phyloP scores from a whole-genome alignment of 1,140 invertebrate species.

The Drosophila varians region DNA sequence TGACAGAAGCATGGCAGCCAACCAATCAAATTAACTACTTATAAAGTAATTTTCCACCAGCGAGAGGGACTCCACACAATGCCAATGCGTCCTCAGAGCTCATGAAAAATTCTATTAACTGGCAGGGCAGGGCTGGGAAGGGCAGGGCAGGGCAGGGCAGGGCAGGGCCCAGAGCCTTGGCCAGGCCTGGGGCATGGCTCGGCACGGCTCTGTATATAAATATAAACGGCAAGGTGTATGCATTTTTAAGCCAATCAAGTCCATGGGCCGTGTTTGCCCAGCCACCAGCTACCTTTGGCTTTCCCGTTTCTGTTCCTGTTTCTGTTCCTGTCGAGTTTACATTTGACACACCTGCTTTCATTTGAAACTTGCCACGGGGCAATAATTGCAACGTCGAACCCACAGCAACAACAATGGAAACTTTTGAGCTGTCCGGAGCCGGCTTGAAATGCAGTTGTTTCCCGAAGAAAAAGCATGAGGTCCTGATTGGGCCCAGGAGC shows the following conservation, averaged over 20 bases:
- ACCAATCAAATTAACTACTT: slow-evolving; percentile 80
- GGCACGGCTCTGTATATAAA: slow-evolving; percentile 14
- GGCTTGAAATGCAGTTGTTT: slow-evolving; percentile 69
- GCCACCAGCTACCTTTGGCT: slow-evolving; percentile 19
- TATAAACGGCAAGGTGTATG: slow-evolving; percentile 43
- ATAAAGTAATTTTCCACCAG: slow-evolving; percentile 75
- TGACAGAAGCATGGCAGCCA: slow-evolving; percentile 56
- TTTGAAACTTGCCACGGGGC: slow-evolving; percentile 71
- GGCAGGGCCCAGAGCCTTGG: not conserved
- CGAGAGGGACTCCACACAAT: slow-evolving; percentile 59
- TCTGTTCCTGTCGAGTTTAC: slow-evolving; percentile 62
- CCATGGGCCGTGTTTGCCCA: slow-evolving; percentile 61
- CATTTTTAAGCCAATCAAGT: slow-evolving; percentile 76
- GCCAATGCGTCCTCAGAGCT: slow-evolving; percentile 64
- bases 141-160: no score
- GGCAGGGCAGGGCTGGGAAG: no score
- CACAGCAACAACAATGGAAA: slow-evolving; percentile 60
- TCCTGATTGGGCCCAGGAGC: slow-evolving; percentile 70
- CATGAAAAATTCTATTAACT: slow-evolving; percentile 80
- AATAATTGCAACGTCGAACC: slow-evolving; percentile 70
- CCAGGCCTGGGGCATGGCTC: slow-evolving; percentile 15
- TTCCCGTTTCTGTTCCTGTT: slow-evolving; percentile 13
- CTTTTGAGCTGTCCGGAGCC: slow-evolving; percentile 39
- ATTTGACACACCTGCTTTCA: slow-evolving; percentile 81
- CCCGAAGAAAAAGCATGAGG: slow-evolving; percentile 44